Percentiles rank a stretch among this genome's conserved stretches.
Conservation (phyloP, 1,140 invertebrate genomes). For the Eumeta japonica region DNA sequence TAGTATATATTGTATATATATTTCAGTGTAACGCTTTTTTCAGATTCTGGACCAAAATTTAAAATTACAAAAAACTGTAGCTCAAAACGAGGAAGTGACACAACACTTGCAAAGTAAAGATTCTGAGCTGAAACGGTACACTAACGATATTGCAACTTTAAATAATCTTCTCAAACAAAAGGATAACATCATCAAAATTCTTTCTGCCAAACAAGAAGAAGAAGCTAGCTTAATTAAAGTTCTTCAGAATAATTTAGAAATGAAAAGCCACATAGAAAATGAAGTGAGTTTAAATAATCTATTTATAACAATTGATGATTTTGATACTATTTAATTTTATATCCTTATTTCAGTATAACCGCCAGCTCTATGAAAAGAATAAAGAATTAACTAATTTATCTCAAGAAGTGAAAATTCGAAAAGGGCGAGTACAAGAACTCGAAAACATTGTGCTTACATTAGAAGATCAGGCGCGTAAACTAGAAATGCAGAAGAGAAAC, state of each 20-base stretch:
- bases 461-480: slow-evolving; percentile 31
- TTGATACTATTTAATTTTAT: neutral
- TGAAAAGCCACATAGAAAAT: slow-evolving; percentile 20
- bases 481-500: slow-evolving; percentile 22
- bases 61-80: slow-evolving; percentile 22
- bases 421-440: slow-evolving; percentile 36
- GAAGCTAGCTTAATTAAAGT: slow-evolving; percentile 33
- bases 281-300: slow-evolving; percentile 16
- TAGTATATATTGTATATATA: too few relatives aligned
- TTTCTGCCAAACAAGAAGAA: slow-evolving; percentile 35
- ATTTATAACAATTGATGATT: neutral
- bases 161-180: slow-evolving; percentile 24
- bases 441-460: slow-evolving; percentile 40
- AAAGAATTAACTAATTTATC: slow-evolving; percentile 28
- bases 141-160: slow-evolving; percentile 19
- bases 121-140: slow-evolving; percentile 18
- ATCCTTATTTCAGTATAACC: slow-evolving; percentile 21
- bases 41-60: slow-evolving; percentile 26
- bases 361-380: slow-evolving; percentile 31
- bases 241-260: slow-evolving; percentile 27
- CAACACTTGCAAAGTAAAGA: slow-evolving; percentile 27
- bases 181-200: slow-evolving; percentile 26
- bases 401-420: slow-evolving; percentile 28
- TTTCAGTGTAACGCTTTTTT: too few relatives aligned
- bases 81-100: slow-evolving; percentile 23